Base-by-base conservation (phyloP, 2,888 invertebrate species). In the Ochropacha duplaris region DNA sequence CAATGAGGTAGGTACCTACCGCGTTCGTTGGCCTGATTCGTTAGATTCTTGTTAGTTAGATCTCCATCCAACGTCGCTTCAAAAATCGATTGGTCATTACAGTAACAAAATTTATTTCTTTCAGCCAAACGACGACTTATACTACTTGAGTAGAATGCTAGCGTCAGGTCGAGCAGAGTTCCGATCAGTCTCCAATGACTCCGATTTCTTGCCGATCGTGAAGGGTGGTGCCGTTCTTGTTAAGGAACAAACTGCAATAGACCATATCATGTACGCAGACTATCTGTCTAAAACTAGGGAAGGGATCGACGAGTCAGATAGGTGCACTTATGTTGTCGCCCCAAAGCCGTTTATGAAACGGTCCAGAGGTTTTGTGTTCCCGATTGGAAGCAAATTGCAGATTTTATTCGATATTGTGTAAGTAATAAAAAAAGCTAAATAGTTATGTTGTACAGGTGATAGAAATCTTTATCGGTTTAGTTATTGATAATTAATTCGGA, bases 251-350 rank as follows among this genome's bases (percentile, higher is more conserved):
- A 94, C 95, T 0, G 94, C 95, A 0, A 94, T 96, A 6, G 94
- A 96, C 71, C 94, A 95, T 65, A 86, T 96, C 5, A 94, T 97
- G 87, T 96, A 96, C 68, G 81, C 89, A 1, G 96, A 97, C 74
- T 97, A 97, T 74, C 84, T 94, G 59, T 89, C 85, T 54, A 96
- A 95, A 76, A 93, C 95, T 0, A 79, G 90, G 28, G 87, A 93
- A 64, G 91, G 89, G 0, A 78, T 93, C 0, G 90, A 91, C 0
- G 96, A 97, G 76, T 88, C 90, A 12, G 84, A 94, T 0, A 93
- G 96, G 55, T 97, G 97, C 76, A 95, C 96, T 0, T 97, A 95
- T 76, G 97, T 97, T 0, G 94, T 96, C 55, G 96, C 96, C 8
- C 95, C 95, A 19, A 93, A 94, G 51, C 86, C 94, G 0, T 95